Evolutionary conservation across 2,113 vertebrate genomes (phyloP), one percentile per base, ranked within the genome.

Genomic region (Corvus hawaiiensis): DNA sequence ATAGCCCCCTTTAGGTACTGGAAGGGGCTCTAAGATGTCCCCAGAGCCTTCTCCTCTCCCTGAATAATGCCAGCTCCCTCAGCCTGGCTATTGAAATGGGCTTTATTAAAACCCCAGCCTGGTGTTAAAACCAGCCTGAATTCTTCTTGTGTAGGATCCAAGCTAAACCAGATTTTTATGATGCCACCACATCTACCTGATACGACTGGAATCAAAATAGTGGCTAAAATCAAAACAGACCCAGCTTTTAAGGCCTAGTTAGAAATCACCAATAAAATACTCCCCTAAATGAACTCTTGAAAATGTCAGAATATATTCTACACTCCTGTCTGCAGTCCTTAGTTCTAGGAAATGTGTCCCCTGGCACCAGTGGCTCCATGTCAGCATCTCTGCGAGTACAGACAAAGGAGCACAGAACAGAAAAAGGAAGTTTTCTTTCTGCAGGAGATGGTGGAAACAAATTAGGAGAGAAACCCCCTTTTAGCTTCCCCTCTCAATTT

Each of bases 271-370:
- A 44, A n/a, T 7, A 54, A 59, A 88, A 58, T 7, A 4, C 1
- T 0, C 13, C 6, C n/a, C 3, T 33, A 24, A 30, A 7, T 9
- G 9, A 30, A n/a, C 2, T 21, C 7, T 21, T 58, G 33, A 51
- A 89, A 88, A n/a, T 8, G 55, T 23, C 67, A 86, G 37, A 48
- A 11, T 20, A 35, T 20, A 1, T 66, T 77, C 32, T 16, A 3
- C 11, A 12, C 37, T 94, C 21, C 13, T 28, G 5, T 17, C 18
- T 83, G 7, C 33, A 32, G 24, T 13, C 28, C 20, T 49, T 14
- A 54, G 13, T 11, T 39, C 22, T 26, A 1, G 16, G 30, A 87
- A 76, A 62, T 54, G 8, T 46, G 46, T 48, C 21, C 28, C 19
- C 23, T 64, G 67, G 30, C 54, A 43, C 48, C 26, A 7, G 37